A percentile compares a stretch with the other conserved stretches of the same genome.
phyloP scores from a whole-genome alignment of 2,888 invertebrate genomes.

The Sesia apiformis region DNA sequence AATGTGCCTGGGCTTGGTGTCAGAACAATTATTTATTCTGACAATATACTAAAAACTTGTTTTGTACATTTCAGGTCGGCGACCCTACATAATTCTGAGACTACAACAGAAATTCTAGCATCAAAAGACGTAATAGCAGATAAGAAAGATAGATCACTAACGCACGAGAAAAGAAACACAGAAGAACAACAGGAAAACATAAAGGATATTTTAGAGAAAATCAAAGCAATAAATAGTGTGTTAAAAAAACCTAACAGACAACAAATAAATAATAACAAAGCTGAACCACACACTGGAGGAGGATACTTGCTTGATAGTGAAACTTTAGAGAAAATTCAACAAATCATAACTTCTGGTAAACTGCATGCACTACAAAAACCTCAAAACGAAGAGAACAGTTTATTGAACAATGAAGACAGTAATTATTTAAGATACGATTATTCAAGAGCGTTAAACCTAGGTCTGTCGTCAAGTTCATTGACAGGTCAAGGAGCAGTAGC shows the following conservation, averaged over 20 bases:
- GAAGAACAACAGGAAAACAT: constrained; percentile 26
- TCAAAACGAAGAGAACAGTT: constrained; percentile 25
- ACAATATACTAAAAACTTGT: constrained; percentile 2
- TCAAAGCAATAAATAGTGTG: constrained; percentile 66
- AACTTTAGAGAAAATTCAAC: constrained; percentile 47
- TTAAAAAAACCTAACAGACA: constrained; percentile 43
- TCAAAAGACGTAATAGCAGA: constrained; percentile 4
- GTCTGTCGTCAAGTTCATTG: constrained; percentile 5
- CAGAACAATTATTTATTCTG: constrained; percentile 1
- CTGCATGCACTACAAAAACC: constrained; percentile 16
- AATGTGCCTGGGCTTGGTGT: constrained; percentile 20
- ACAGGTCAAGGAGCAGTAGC: background rate
- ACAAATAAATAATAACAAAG: constrained; percentile 33
- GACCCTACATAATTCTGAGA: constrained; percentile 13
- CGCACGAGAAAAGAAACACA: constrained; percentile 22
- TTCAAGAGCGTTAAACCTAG: constrained; percentile 19
- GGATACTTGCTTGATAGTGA: constrained; percentile 45
- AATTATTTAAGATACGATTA: constrained; percentile 11
- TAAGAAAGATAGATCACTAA: constrained; percentile 30
- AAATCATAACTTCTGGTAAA: constrained; percentile 50
- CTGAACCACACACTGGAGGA: constrained; percentile 26
- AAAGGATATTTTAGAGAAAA: constrained; percentile 70
- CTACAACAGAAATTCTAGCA: background rate
- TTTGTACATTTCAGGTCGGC: constrained; percentile 32
- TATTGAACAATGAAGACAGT: constrained; percentile 17